Conservation (phyloP, 2,113 vertebrate species). For the Thryonomys swinderianus region DNA sequence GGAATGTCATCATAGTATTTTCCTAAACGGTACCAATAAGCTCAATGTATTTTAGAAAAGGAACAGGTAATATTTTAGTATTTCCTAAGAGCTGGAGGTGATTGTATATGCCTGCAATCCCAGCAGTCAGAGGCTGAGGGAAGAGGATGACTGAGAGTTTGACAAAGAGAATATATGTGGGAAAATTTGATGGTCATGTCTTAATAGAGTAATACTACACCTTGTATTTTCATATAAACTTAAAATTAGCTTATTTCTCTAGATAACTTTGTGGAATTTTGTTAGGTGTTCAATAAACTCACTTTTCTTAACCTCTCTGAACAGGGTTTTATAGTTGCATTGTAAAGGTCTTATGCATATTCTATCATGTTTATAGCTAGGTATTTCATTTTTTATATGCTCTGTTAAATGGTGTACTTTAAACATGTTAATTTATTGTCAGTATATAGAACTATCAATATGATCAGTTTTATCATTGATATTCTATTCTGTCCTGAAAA, state of each 20-base stretch:
- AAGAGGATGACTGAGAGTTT: background rate
- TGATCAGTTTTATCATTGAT: conserved; percentile 18
- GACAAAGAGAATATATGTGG: background rate
- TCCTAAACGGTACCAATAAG: too few relatives aligned
- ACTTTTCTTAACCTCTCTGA: background rate
- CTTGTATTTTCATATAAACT: conserved; percentile 34
- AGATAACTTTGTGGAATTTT: conserved; percentile 15
- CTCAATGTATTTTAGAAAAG: too few relatives aligned
- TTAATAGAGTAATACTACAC: background rate
- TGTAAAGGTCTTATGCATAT: background rate
- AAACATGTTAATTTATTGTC: background rate
- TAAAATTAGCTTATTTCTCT: conserved; percentile 22
- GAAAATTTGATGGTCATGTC: background rate
- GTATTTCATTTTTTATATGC: background rate
- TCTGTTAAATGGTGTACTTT: background rate
- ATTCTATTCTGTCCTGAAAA: conserved; percentile 6
- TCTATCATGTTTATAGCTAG: background rate
- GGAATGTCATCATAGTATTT: too few relatives aligned
- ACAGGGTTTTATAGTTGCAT: conserved; percentile 5
- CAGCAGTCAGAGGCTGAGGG: background rate
- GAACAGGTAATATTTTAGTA: background rate
- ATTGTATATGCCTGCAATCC: background rate
- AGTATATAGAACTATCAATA: background rate
- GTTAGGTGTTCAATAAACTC: background rate
- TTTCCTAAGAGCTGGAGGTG: background rate